Evolutionary conservation across 2,113 vertebrate species (phyloP).

Genomic region (Sclerurus mexicanus): DNA sequence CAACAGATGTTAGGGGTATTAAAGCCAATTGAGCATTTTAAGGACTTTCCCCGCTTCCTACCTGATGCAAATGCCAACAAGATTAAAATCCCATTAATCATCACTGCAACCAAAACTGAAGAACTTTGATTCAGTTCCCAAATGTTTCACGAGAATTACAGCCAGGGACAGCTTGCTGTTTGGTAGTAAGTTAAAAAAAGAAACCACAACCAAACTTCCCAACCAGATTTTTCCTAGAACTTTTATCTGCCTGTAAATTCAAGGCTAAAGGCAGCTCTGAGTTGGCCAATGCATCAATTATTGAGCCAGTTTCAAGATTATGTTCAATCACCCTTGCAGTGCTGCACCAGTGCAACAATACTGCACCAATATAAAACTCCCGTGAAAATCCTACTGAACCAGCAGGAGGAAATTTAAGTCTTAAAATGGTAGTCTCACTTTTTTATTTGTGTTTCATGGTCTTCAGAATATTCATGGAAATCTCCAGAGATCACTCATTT

Average conservation of each 20-base stretch:
- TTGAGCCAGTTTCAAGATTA: background rate
- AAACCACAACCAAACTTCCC: background rate
- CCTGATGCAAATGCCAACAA: constrained; percentile 25
- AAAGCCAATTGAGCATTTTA: constrained; percentile 31
- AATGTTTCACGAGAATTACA: background rate
- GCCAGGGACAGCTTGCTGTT: background rate
- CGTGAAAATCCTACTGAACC: background rate
- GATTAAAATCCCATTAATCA: constrained; percentile 57
- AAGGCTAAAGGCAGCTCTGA: background rate
- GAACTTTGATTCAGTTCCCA: constrained; percentile 4
- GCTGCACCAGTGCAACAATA: background rate
- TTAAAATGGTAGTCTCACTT: background rate
- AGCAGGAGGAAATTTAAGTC: background rate
- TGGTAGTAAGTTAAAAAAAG: background rate
- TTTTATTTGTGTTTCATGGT: background rate
- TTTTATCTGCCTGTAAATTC: background rate
- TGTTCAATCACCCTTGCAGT: background rate
- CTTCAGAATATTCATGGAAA: background rate
- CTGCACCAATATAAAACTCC: background rate
- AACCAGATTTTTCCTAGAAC: background rate
- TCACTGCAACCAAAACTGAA: background rate
- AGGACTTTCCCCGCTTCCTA: constrained; percentile 47
- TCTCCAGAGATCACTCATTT: background rate
- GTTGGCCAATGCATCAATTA: background rate
- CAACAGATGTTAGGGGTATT: constrained; percentile 49